Evolutionary conservation across 2,888 invertebrate species (phyloP).

Genomic region (Drosophila recens): DNA sequence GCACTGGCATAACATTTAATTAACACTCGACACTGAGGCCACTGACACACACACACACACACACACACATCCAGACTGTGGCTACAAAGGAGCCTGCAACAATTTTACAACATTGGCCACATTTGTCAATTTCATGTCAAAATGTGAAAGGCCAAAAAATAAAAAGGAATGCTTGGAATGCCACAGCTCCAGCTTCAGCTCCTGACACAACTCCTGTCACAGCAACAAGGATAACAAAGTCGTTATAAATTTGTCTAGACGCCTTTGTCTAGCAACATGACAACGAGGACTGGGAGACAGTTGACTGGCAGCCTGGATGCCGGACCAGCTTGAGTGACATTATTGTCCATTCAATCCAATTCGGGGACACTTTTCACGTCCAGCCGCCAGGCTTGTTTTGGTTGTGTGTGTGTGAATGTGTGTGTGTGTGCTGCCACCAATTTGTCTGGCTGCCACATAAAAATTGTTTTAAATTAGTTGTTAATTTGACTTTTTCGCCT

Average conservation of each 20-base stretch:
- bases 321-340: constrained; percentile 58
- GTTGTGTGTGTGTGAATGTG: neutral
- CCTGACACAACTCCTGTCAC: constrained; percentile 13
- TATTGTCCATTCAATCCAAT: constrained; percentile 61
- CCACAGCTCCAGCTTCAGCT: constrained; percentile 27
- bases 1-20: constrained; percentile 63
- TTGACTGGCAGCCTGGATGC: constrained; percentile 12
- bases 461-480: constrained; percentile 74
- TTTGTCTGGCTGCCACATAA: constrained; percentile 66
- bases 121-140: constrained; percentile 73
- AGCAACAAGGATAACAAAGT: constrained; percentile 54
- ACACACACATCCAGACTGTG: constrained; percentile 5
- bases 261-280: constrained; percentile 64
- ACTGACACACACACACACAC: constrained; percentile 24
- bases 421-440: constrained; percentile 30
- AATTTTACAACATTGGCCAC: constrained; percentile 46
- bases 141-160: constrained; percentile 53
- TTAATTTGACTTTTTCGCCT: constrained; percentile 60
- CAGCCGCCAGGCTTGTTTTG: constrained; percentile 2
- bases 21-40: constrained; percentile 64
- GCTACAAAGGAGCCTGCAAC: constrained; percentile 8
- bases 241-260: constrained; percentile 77
- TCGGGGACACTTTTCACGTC: constrained; percentile 31
- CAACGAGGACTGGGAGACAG: constrained; percentile 25
- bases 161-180: constrained; percentile 50